Base-by-base conservation (phyloP, 23 tunicate genomes). In the Diplosoma virens region DNA sequence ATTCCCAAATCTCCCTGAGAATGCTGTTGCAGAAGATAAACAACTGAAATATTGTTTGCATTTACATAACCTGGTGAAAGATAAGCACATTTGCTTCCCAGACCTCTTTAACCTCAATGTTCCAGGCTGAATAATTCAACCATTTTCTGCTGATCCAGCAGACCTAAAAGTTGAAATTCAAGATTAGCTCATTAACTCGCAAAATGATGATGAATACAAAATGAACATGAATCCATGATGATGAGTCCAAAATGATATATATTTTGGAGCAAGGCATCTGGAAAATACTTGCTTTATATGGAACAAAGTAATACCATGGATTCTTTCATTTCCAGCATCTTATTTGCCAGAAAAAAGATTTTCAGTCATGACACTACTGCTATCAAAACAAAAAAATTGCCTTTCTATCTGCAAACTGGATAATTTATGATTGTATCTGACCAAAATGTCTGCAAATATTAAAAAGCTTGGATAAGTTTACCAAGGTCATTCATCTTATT, bases 101-200 rank as follows among this genome's bases (percentile, higher is more conserved):
- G 73, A 66, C n/a, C 9, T 66, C 53, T 7, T 17, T 18, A 32
- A 28, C 48, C 73, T 25, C 73, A 30, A 24, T 25, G 48, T 66
- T 7, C 73, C 53, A n/a, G n/a, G 47, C 53, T 67, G 55, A 30
- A 56, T 67, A 58, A 23, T 58, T 23, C 50, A 41, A 14, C 50
- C 50, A 41, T 41, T 41, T 41, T 41, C 50, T 9, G 50, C n/a
- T n/a, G n/a, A n/a, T 47, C 54, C 34, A 20, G 30, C 67, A 60
- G 67, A 60, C 67, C 30, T 60, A 30, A 34, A 67, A 67, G 74
- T 67, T 67, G 74, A 67, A 67, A 17, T 67, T 67, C 74, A 67
- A 67, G 74, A 67, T 30, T 65, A 67, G 0, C 33, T 67, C n/a
- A 67, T 67, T 16, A 65, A 0, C 74, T 67, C 33, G 74, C 74